phyloP scores from a whole-genome alignment of 2,797 vertebrate genomes.

The Etheostoma perlongum region DNA sequence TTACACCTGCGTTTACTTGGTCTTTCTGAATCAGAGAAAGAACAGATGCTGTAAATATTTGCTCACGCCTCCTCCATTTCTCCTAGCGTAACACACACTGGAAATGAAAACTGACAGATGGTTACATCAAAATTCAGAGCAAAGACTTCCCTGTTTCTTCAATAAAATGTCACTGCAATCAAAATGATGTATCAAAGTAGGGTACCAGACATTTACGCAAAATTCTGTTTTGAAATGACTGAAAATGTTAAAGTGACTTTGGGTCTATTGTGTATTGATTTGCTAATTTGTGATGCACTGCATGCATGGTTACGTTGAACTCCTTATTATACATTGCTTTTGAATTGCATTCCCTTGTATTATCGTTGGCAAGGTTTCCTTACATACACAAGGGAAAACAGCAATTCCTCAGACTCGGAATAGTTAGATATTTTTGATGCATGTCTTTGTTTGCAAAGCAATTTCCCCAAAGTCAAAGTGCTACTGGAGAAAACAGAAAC shows the following conservation, averaged over 20 bases:
- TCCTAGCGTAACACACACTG: conserved; percentile 26
- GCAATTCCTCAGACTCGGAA: conserved; percentile 57
- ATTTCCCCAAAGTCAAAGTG: conserved; percentile 75
- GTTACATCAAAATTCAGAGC: conserved; percentile 47
- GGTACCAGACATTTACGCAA: background rate
- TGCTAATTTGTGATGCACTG: conserved; percentile 18
- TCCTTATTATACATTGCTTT: conserved; percentile 2
- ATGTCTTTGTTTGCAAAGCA: conserved; percentile 77
- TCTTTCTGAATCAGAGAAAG: conserved; percentile 23
- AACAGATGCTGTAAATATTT: conserved; percentile 60
- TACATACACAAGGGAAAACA: conserved; percentile 49
- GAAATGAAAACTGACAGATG: conserved; percentile 58
- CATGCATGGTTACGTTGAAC: background rate
- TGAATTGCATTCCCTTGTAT: conserved; percentile 15
- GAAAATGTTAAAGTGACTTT: conserved; percentile 25
- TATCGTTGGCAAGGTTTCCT: conserved; percentile 29
- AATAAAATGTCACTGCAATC: conserved; percentile 11
- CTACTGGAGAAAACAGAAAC: conserved; percentile 70
- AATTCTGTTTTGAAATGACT: conserved; percentile 24
- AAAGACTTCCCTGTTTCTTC: conserved; percentile 10
- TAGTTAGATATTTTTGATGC: conserved; percentile 71
- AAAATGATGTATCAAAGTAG: conserved; percentile 11
- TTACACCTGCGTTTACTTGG: conserved; percentile 39
- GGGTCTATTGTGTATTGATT: conserved; percentile 35
- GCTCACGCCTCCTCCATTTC: conserved; percentile 32